These are phyloP conservation scores for Pithys albifrons DNA, from an alignment of 2,113 vertebrate genomes.

Conservation along the genomic window DNA sequence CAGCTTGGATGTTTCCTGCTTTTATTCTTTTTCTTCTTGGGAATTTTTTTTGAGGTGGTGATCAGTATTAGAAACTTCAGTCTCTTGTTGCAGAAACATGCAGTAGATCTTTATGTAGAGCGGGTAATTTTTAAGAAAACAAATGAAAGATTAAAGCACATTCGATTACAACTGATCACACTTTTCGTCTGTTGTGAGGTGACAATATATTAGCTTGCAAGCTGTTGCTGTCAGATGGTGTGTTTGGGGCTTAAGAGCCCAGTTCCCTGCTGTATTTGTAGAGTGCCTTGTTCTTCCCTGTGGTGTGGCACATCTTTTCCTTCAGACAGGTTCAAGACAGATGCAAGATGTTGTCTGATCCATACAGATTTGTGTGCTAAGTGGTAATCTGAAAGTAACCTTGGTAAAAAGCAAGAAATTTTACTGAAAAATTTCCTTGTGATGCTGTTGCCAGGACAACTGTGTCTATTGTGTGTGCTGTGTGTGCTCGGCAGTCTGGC, in stretches of 20 bases:
- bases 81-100: not conserved
- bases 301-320: not conserved
- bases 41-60: not conserved
- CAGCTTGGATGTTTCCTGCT: not conserved
- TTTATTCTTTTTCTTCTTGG: not conserved
- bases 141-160: not conserved
- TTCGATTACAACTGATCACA: not conserved
- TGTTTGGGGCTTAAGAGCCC: not conserved
- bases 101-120: not conserved
- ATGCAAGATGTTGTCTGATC: not conserved
- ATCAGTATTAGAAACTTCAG: not conserved
- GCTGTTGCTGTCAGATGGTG: not conserved
- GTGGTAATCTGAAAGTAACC: not conserved
- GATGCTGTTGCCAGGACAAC: conserved; percentile 49
- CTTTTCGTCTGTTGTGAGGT: not conserved
- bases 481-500: not conserved
- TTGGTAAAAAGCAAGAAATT: not conserved
- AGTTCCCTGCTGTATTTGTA: not conserved
- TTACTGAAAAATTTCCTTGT: not conserved
- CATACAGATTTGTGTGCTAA: not conserved
- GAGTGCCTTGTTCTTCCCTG: not conserved
- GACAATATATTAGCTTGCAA: not conserved
- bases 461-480: not conserved
- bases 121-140: not conserved
- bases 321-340: not conserved